Evolutionary conservation across 2,797 vertebrate genomes (phyloP), one percentile per base, ranked within the genome.

Genomic region (Fistularia tabacaria): DNA sequence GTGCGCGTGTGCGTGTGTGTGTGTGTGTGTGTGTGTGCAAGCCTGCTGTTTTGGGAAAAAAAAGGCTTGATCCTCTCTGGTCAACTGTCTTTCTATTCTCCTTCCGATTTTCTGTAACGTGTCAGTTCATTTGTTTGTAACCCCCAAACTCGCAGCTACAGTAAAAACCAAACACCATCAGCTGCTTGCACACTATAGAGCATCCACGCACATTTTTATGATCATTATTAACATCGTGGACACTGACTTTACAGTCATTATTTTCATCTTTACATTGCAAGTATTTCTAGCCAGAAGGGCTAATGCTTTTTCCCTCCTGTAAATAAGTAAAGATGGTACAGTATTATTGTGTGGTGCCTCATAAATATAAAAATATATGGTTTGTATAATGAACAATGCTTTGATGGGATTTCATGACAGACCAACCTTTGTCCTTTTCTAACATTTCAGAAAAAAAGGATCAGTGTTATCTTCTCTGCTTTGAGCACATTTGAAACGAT

Each of bases 391-490:
- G 73, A 86, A 74, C 71, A 73, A 79, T 6, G 36, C 65, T 57
- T 51, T 69, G 46, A 73, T 41, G 49, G 48, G 60, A 76, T 72
- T 79, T 66, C 41, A 61, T 75, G 76, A 71, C 45, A 69, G 55
- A 60, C 14, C 37, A 4, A 69, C 50, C 14, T 77, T 57, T 76
- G 57, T 82, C 54, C 49, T 85, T 84, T 82, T 86, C 61, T 79
- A 77, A 82, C 49, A 39, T 60, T 71, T n/a, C 14, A 10, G 56
- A 54, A 51, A 49, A 56, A 10, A 77, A 72, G 64, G 80, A 71
- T 64, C 71, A 69, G 62, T 81, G 73, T 86, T 88, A 74, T 79
- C 73, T 66, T 79, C 72, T 76, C 69, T 82, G 80, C 76, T 80
- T 76, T 59, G 64, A 85, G 73, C 85, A 84, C 76, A 83, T 62